Evolutionary conservation across 2,888 invertebrate species (phyloP), one percentile per base, ranked within the genome.

Genomic region (Erebia aethiops): DNA sequence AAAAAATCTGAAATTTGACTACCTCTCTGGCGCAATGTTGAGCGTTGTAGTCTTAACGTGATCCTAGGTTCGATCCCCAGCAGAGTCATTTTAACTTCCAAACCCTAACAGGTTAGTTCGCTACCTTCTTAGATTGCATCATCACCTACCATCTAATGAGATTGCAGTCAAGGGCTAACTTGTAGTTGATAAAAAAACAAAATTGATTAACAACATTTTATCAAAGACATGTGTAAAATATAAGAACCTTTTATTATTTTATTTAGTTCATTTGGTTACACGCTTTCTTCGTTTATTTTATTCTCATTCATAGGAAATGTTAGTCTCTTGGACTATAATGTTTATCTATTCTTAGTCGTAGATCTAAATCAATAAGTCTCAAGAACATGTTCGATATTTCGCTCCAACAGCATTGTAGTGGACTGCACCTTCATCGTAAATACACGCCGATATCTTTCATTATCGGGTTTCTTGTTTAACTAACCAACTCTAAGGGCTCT

Each of bases 341-440:
- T 64, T 69, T 71, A 71, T 74, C 74, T 41, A 41, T 65, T 69
- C 14, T 69, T 43, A 54, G 49, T 21, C 56, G 54, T 68, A 67
- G 74, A 70, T 72, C 63, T 74, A 70, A 70, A 74, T 74, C 74
- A 74, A 71, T 71, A 74, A n/a, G 65, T 67, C 73, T 69, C 64
- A 60, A 69, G 69, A 71, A 68, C 74, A 70, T 64, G 71, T 67
- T 74, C 63, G 57, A 58, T 58, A 67, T 74, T 72, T 72, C 62
- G 58, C 62, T 60, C 35, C 21, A 52, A 52, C 65, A 65, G 54
- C 35, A 57, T 61, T 54, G 60, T 68, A 51, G 67, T 63, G 64
- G 54, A 61, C 54, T 35, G 68, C 67, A 54, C 56, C 54, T 58
- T 70, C 57, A 57, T 35, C 60, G 51, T 67, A 61, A 52, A 67